These are phyloP conservation scores for Atrichornis clamosus DNA, from an alignment of 2,113 vertebrate species.

Conservation along the genomic window DNA sequence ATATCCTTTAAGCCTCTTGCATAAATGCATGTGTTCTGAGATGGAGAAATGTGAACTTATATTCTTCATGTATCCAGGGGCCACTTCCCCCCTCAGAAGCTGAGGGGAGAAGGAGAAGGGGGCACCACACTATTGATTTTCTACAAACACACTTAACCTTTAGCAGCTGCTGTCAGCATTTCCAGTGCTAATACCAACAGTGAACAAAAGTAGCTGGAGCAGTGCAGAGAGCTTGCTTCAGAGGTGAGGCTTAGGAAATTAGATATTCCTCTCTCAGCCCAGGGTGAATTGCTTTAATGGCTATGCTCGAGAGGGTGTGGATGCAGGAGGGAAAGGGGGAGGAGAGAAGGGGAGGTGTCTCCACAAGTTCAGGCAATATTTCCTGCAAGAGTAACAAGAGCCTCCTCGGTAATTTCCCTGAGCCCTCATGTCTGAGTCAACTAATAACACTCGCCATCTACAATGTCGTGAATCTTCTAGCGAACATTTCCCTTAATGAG, in stretches of 20 bases:
- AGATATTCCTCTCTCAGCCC: not conserved
- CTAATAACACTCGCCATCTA: not conserved
- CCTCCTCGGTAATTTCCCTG: not conserved
- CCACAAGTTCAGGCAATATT: not conserved
- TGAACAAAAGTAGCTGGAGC: not conserved
- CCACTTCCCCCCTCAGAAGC: not conserved
- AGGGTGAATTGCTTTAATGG: not conserved
- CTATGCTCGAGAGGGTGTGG: rapidly evolving
- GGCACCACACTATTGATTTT: not conserved
- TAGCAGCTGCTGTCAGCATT: not conserved
- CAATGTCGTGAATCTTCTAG: not conserved
- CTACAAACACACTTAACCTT: not conserved
- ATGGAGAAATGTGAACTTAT: not conserved
- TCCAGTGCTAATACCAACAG: not conserved
- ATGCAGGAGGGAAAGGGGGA: not conserved
- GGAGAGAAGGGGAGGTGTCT: not conserved
- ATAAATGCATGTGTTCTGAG: not conserved
- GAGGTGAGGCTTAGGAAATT: not conserved
- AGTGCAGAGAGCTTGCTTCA: not conserved
- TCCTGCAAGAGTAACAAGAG: not conserved
- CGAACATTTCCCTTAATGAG: not conserved
- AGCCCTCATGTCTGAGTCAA: not conserved
- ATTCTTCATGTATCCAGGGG: not conserved
- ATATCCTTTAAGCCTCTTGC: not conserved
- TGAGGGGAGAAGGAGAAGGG: not conserved